A percentile compares a stretch with the other conserved stretches of the same genome.
Evolutionary conservation across 92 coral and sea anemone species (phyloP).

Genomic region (Palythoa grandis): DNA sequence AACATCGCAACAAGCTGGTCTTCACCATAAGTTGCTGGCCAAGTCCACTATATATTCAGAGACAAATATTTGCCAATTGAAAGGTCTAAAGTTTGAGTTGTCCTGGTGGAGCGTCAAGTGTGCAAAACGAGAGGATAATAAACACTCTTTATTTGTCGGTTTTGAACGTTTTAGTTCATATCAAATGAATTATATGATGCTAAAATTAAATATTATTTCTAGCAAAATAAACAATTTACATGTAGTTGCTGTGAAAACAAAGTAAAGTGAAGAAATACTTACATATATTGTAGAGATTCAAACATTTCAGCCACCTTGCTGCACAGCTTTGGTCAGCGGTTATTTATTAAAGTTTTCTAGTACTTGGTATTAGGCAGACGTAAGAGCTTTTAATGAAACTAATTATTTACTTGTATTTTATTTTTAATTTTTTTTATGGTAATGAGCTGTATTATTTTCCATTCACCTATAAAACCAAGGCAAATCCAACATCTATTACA

Average conservation of each 20-base stretch:
- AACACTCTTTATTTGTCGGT: too few relatives aligned
- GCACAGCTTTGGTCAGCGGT: conserved; percentile 18
- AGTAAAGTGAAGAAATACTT: not conserved
- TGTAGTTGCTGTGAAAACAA: not conserved
- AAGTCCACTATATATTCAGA: conserved; percentile 1
- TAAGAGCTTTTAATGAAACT: not conserved
- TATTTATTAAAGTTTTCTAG: not conserved
- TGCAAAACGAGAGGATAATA: too few relatives aligned
- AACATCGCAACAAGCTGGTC: conserved; percentile 36
- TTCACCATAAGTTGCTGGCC: conserved; percentile 19
- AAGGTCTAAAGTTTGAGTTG: too few relatives aligned
- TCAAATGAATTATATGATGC: too few relatives aligned
- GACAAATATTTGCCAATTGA: too few relatives aligned
- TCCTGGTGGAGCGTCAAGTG: too few relatives aligned
- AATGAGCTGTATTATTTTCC: not conserved
- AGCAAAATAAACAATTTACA: too few relatives aligned
- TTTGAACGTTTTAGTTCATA: too few relatives aligned
- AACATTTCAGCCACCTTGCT: not conserved
- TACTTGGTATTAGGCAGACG: not conserved
- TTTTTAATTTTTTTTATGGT: not conserved
- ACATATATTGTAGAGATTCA: conserved; percentile 13
- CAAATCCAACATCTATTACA: not conserved
- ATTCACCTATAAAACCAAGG: not conserved
- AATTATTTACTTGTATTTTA: not conserved
- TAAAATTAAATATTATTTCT: too few relatives aligned